Conservation (phyloP, 1,140 invertebrate species). For the Leptinotarsa texana region DNA sequence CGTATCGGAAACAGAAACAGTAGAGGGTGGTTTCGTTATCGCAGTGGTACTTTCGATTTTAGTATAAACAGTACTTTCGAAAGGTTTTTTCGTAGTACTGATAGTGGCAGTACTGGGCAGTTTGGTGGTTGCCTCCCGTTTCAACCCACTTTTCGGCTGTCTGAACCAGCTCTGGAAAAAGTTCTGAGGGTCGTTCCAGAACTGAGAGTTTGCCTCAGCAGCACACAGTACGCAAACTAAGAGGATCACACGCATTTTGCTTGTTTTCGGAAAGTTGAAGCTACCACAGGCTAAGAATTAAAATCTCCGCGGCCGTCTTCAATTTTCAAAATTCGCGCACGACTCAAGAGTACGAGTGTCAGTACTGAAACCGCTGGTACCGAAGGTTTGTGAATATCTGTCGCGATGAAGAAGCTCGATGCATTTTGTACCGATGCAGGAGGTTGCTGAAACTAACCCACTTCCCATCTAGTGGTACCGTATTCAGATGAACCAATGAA, state of each 20-base stretch:
- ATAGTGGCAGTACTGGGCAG: conserved; percentile 16
- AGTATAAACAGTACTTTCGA: conserved; percentile 30
- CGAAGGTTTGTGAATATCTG: conserved; percentile 49
- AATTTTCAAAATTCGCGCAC: conserved; percentile 17
- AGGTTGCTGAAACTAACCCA: conserved; percentile 51
- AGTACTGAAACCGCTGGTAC: conserved; percentile 44
- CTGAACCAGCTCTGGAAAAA: conserved; percentile 49
- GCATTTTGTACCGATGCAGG: conserved; percentile 48
- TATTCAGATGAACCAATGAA: conserved; percentile 44
- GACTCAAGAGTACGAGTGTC: neutral
- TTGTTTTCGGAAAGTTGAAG: conserved; percentile 18
- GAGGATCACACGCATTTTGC: conserved; percentile 47
- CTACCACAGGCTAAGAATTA: conserved; percentile 35
- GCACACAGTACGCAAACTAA: conserved; percentile 43
- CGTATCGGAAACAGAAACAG: conserved; percentile 27
- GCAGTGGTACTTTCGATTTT: neutral
- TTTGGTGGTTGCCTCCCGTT: conserved; percentile 21
- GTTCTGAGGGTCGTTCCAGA: conserved; percentile 50
- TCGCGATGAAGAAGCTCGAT: conserved; percentile 46
- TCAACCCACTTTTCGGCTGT: conserved; percentile 42
- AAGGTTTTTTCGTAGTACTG: conserved; percentile 27
- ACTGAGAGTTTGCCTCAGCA: conserved; percentile 43
- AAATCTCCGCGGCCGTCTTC: conserved; percentile 38
- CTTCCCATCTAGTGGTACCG: conserved; percentile 53
- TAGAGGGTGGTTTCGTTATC: conserved; percentile 32